phyloP scores from a whole-genome alignment of 2,888 invertebrate species.

The Camponotus fellah region DNA sequence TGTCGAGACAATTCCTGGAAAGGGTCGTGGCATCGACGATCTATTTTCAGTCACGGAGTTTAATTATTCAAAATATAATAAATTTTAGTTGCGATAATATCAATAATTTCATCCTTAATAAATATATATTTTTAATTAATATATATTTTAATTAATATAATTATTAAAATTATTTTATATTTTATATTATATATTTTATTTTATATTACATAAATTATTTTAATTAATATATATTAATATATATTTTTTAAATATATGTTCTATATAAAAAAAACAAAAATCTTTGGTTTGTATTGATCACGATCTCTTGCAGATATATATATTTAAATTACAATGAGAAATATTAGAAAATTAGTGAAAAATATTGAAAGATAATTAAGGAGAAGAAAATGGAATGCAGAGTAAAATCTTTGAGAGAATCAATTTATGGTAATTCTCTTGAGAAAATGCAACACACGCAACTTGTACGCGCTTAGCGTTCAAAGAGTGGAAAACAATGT shows the following conservation, averaged over 20 bases:
- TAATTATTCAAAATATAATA: slow-evolving; percentile 4
- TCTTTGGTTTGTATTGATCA: not conserved
- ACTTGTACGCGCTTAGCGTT: not conserved
- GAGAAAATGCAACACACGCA: not conserved
- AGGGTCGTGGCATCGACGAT: not conserved
- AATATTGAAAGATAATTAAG: not conserved
- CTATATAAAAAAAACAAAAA: not conserved
- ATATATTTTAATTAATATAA: not conserved
- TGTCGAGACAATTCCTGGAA: slow-evolving; percentile 1
- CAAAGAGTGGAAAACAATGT: slow-evolving; percentile 1
- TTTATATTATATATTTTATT: too few species aligned
- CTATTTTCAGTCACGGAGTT: slow-evolving; percentile 12
- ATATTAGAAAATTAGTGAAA: not conserved
- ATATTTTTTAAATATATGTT: not conserved
- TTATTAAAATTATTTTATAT: too few species aligned
- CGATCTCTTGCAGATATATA: not conserved
- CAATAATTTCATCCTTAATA: not conserved
- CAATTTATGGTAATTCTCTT: slow-evolving; percentile 23
- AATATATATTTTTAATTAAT: not conserved
- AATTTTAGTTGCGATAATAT: not conserved
- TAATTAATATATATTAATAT: not conserved
- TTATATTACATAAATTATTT: too few species aligned
- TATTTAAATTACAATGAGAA: not conserved
- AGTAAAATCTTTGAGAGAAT: not conserved
- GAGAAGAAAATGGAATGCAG: not conserved